Percentiles rank a stretch among this genome's conserved stretches.
phyloP scores from a whole-genome alignment of 1,140 invertebrate genomes.

The Pararge aegeria region DNA sequence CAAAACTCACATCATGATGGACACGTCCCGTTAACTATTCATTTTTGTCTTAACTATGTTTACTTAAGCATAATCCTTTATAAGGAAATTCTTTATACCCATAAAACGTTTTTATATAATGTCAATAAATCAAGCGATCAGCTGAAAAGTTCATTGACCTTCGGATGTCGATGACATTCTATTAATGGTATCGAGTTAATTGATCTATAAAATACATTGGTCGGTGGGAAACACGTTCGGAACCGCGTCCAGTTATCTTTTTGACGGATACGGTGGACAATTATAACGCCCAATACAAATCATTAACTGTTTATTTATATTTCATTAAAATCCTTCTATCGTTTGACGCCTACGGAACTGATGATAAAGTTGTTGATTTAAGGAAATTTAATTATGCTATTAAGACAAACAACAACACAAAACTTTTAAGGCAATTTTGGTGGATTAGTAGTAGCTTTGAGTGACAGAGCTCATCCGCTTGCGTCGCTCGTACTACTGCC shows the following conservation, averaged over 20 bases:
- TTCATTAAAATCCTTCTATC: background rate
- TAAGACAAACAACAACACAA: no score
- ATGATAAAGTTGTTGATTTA: no score
- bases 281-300: constrained; percentile 8
- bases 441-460: no score
- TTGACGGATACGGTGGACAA: constrained; percentile 10
- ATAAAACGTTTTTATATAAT: constrained; percentile 11
- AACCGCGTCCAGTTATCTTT: constrained; percentile 13
- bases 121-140: constrained; percentile 20
- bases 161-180: constrained; percentile 36
- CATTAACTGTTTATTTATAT: background rate
- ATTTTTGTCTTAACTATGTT: no score
- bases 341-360: background rate
- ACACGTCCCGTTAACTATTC: no score
- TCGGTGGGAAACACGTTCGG: constrained; percentile 17
- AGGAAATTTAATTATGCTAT: no score
- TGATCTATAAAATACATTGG: constrained; percentile 30
- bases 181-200: constrained; percentile 37
- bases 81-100: no score
- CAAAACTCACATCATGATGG: no score
- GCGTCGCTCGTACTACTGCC: no score
- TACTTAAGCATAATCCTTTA: no score
- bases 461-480: no score
- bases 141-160: constrained; percentile 32
- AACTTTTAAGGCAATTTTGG: no score